phyloP scores from a whole-genome alignment of 1,140 invertebrate genomes.

The Drosophila subpulchrella region DNA sequence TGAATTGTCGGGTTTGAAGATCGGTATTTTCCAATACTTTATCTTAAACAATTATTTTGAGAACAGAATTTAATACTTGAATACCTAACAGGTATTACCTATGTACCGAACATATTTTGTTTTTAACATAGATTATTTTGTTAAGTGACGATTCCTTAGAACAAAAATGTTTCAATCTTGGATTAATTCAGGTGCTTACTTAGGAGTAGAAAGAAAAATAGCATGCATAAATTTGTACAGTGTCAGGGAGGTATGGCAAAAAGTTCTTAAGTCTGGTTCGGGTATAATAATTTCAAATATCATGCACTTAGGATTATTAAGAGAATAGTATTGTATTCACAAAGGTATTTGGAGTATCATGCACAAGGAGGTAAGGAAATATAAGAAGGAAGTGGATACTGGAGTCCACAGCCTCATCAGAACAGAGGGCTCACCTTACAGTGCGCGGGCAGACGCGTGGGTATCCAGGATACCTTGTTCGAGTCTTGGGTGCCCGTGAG shows the following conservation, averaged over 20 bases:
- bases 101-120: too few species aligned
- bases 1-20: too few species aligned
- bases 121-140: too few species aligned
- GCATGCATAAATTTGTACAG: conserved; percentile 43
- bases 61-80: too few species aligned
- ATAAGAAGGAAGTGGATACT: background rate
- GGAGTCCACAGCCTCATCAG: conserved; percentile 21
- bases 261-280: background rate
- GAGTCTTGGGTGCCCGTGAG: conserved; percentile 97
- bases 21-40: too few species aligned
- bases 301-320: conserved; percentile 10
- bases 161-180: background rate
- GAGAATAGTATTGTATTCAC: background rate
- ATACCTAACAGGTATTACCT: too few species aligned
- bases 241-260: background rate
- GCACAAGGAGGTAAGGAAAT: conserved; percentile 10
- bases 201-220: background rate
- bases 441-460: conserved; percentile 93
- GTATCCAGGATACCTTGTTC: conserved; percentile 98
- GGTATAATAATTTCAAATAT: background rate
- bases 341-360: conserved; percentile 11
- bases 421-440: conserved; percentile 90
- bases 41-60: too few species aligned
- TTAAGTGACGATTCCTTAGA: background rate
- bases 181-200: background rate